Conservation (phyloP, 2,797 vertebrate species). For the Sebastes matsubarae region DNA sequence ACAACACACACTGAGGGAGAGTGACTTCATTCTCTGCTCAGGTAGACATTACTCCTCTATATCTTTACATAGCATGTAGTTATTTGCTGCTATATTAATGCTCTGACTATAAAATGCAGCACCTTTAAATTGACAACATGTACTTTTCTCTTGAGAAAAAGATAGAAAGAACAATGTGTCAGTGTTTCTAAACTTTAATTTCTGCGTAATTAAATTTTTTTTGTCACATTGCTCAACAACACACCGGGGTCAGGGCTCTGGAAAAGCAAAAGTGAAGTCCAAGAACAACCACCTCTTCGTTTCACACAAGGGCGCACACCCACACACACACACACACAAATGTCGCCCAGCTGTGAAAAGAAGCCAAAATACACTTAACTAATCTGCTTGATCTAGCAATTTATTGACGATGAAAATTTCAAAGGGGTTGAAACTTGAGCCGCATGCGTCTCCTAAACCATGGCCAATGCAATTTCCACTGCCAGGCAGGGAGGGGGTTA, state of each 20-base stretch:
- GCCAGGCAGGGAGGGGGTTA: slow-evolving; percentile 1
- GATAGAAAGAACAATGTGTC: slow-evolving; percentile 3
- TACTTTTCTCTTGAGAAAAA: background rate
- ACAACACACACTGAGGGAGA: too few species aligned
- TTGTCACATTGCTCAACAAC: slow-evolving; percentile 4
- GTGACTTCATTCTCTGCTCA: too few species aligned
- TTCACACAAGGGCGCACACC: slow-evolving; percentile 2
- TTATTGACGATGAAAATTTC: slow-evolving; percentile 81
- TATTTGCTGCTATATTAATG: too few species aligned
- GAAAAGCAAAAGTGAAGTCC: slow-evolving; percentile 42
- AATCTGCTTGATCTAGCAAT: slow-evolving; percentile 80
- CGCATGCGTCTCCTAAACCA: slow-evolving; percentile 64
- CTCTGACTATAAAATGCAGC: too few species aligned
- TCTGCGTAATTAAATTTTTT: background rate
- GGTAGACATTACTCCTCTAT: too few species aligned
- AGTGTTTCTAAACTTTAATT: slow-evolving; percentile 15
- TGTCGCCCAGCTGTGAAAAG: slow-evolving; percentile 69
- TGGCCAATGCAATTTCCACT: slow-evolving; percentile 74
- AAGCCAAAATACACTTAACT: slow-evolving; percentile 80
- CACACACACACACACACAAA: slow-evolving; percentile 29
- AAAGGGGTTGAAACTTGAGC: slow-evolving; percentile 76
- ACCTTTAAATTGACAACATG: background rate
- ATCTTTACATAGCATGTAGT: too few species aligned
- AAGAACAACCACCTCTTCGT: slow-evolving; percentile 39
- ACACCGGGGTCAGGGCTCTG: slow-evolving; percentile 4